Evolutionary conservation across 2,888 invertebrate species (phyloP), one percentile per base, ranked within the genome.

Genomic region (Cerastis leucographa): DNA sequence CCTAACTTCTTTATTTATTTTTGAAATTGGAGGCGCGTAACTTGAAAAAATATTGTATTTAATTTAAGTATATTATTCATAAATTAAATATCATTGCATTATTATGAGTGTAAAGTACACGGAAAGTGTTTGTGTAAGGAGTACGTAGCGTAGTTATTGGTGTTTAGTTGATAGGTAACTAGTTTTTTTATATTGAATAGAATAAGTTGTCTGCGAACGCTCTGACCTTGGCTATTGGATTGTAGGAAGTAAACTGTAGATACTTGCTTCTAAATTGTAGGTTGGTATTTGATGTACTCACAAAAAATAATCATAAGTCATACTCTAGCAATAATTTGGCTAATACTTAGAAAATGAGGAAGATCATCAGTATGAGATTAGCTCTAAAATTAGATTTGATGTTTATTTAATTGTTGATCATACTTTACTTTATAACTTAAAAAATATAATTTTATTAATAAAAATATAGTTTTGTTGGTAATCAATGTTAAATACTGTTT

Each of bases 221-320:
- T 92, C 89, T 94, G 96, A 96, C 96, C 96, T 96, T 96, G 96
- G 94, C 92, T 95, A 94, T 95, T 96, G 95, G 94, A 96, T 96
- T 96, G 96, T 96, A 96, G 96, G 96, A 96, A 96, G 96, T 96
- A 95, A 96, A 94, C 93, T 95, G 95, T 96, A 94, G 93, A 94
- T 95, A 96, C 95, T 95, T 95, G 94, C 94, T 94, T 95, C 95
- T 94, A 96, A 96, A 96, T 96, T 96, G 96, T 96, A 94, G 94
- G 94, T 96, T 95, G 95, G 94, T 95, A 94, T 95, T 96, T 95
- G 96, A 96, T 95, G 96, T 96, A 96, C 94, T 94, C 92, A 94
- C 94, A 96, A 96, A 96, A 96, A 96, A 94, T 82, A 82, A 88
- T 93, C 94, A 92, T 95, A 95, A 93, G 94, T 91, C 89, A 91